These are phyloP conservation scores for Trachelus tabidus DNA, from an alignment of 2,888 invertebrate genomes.

Conservation along the genomic window DNA sequence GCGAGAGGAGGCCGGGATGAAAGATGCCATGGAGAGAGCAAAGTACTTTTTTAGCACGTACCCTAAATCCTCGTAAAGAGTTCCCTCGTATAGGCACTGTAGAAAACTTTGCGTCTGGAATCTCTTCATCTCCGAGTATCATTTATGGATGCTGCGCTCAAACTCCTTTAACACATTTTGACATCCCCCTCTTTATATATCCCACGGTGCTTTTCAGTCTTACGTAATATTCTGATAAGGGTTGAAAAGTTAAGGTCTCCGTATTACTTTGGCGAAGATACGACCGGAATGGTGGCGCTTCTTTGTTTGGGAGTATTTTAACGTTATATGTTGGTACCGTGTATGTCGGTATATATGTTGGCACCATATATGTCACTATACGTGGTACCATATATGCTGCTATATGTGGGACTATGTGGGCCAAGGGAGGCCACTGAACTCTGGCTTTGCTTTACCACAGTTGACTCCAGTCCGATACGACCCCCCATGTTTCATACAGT, in stretches of 20 bases:
- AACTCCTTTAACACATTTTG: not conserved
- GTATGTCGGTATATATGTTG: not conserved
- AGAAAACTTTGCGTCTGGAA: not conserved
- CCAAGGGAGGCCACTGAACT: conserved; percentile 39
- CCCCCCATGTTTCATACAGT: conserved; percentile 20
- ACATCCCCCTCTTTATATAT: not conserved
- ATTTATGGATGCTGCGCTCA: not conserved
- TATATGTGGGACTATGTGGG: conserved; percentile 29
- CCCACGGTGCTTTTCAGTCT: not conserved
- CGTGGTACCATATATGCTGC: not conserved
- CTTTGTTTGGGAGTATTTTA: not conserved
- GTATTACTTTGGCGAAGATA: not conserved
- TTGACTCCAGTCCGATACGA: conserved; percentile 19
- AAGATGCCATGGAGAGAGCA: not conserved
- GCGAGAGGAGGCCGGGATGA: too few relatives aligned
- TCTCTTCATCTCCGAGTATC: not conserved
- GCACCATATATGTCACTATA: conserved; percentile 12
- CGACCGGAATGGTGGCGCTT: not conserved
- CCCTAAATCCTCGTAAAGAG: not conserved
- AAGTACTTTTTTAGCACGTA: not conserved
- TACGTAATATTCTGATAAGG: not conserved
- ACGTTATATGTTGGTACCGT: not conserved
- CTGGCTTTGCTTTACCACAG: conserved; percentile 17
- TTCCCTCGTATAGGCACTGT: not conserved
- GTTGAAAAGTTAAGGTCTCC: not conserved